Conservation (phyloP, 2,113 vertebrate species). For the Hipposideros armiger region DNA sequence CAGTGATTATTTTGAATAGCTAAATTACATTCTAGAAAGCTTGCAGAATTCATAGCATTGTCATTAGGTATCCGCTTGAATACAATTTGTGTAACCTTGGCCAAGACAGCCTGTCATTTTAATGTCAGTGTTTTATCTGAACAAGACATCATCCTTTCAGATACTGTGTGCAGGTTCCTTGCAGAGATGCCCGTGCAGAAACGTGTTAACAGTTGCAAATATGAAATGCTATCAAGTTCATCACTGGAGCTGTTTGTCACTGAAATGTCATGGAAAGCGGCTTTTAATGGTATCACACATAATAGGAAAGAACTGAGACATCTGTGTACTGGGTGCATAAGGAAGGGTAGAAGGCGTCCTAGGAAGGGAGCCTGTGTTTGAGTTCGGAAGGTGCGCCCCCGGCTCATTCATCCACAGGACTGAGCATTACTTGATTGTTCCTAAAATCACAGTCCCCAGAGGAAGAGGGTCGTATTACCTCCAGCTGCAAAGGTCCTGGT, state of each 20-base stretch:
- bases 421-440: constrained; percentile 76
- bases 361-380: constrained; percentile 77
- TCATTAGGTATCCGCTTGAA: constrained; percentile 94
- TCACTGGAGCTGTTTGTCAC: constrained; percentile 96
- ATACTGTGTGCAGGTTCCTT: constrained; percentile 90
- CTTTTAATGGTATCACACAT: constrained; percentile 94
- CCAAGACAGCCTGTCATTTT: constrained; percentile 95
- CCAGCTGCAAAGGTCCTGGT: neutral
- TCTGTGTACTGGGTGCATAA: constrained; percentile 90
- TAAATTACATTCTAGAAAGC: constrained; percentile 96
- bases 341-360: constrained; percentile 84
- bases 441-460: constrained; percentile 73
- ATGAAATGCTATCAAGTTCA: constrained; percentile 94
- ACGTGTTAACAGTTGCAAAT: constrained; percentile 94
- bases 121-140: constrained; percentile 95
- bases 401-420: constrained; percentile 75
- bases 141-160: constrained; percentile 93
- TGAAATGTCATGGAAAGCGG: constrained; percentile 94
- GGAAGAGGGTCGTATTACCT: constrained; percentile 54
- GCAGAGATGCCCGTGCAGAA: constrained; percentile 91
- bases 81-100: constrained; percentile 98
- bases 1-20: constrained; percentile 95
- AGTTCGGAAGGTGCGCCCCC: constrained; percentile 78
- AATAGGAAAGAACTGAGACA: constrained; percentile 92
- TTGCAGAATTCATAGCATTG: constrained; percentile 95